These are phyloP conservation scores for Endomychus coccineus DNA, from an alignment of 2,888 invertebrate genomes.

Conservation along the genomic window DNA sequence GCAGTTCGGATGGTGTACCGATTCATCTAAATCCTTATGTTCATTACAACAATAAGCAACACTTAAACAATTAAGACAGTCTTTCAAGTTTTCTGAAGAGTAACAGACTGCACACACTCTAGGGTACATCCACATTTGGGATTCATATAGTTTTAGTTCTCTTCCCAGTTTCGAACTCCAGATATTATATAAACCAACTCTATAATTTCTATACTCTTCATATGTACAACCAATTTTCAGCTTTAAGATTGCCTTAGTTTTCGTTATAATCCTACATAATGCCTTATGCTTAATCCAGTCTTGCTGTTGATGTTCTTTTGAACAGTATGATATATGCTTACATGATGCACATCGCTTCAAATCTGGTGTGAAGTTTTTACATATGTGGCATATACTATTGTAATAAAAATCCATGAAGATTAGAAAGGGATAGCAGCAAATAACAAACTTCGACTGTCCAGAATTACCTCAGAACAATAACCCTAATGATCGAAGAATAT, in stretches of 20 bases:
- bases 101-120: slow-evolving; percentile 11
- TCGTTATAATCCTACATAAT: slow-evolving; percentile 4
- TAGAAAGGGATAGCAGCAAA: too few species aligned
- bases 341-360: slow-evolving; percentile 13
- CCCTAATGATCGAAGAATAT: too few species aligned
- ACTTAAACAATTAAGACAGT: slow-evolving; percentile 11
- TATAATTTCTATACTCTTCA: slow-evolving; percentile 7
- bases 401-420: slow-evolving; percentile 14
- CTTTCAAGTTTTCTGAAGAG: slow-evolving; percentile 7
- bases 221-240: slow-evolving; percentile 6
- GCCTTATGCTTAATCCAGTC: slow-evolving; percentile 13
- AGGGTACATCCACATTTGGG: slow-evolving; percentile 15
- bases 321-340: slow-evolving; percentile 11
- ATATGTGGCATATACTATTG: slow-evolving; percentile 12
- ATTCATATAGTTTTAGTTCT: slow-evolving; percentile 6
- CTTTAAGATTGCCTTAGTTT: slow-evolving; percentile 2
- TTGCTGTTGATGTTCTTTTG: slow-evolving; percentile 11
- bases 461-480: too few species aligned
- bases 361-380: slow-evolving; percentile 5
- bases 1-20: slow-evolving; percentile 5
- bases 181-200: slow-evolving; percentile 6
- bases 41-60: slow-evolving; percentile 11
- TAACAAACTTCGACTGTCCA: too few species aligned
- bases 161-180: slow-evolving; percentile 4
- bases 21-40: slow-evolving; percentile 3